Conservation (phyloP, 2,797 vertebrate species). For the Enteromius argenteus region DNA sequence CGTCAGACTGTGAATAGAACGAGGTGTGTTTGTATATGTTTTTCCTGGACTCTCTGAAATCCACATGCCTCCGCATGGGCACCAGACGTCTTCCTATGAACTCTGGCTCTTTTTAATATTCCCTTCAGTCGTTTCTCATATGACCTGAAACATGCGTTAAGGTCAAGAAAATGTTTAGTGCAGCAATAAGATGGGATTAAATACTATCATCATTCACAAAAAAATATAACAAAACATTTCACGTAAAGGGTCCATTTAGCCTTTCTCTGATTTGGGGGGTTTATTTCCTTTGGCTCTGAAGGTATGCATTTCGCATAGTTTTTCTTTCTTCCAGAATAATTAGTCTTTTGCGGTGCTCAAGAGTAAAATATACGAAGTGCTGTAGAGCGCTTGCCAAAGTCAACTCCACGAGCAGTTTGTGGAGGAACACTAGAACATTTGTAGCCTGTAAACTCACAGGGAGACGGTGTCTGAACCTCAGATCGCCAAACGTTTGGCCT, state of each 20-base stretch:
- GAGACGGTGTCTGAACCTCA: constrained; percentile 57
- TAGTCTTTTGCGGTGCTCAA: constrained; percentile 62
- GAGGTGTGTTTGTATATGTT: constrained; percentile 53
- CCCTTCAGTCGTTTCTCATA: constrained; percentile 28
- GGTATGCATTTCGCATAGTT: constrained; percentile 67
- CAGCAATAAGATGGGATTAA: constrained; percentile 73
- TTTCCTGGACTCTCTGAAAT: constrained; percentile 17
- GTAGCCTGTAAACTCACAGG: constrained; percentile 59
- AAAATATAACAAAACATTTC: constrained; percentile 42
- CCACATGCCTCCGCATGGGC: neutral
- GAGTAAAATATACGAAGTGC: constrained; percentile 68
- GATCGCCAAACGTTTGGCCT: constrained; percentile 41
- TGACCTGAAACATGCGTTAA: constrained; percentile 59
- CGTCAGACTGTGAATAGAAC: constrained; percentile 34
- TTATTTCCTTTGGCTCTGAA: constrained; percentile 70
- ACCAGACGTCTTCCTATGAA: constrained; percentile 34
- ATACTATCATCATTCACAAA: constrained; percentile 74
- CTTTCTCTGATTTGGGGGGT: constrained; percentile 63
- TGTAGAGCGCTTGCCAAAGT: constrained; percentile 63
- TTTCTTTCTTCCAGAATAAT: constrained; percentile 65
- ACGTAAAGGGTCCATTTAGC: constrained; percentile 61
- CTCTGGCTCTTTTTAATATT: neutral
- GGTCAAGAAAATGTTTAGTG: constrained; percentile 70
- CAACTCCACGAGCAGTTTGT: constrained; percentile 58
- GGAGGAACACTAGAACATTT: constrained; percentile 65